Evolutionary conservation across 2,888 invertebrate species (phyloP), one percentile per base, ranked within the genome.

Genomic region (Plebejus anna): DNA sequence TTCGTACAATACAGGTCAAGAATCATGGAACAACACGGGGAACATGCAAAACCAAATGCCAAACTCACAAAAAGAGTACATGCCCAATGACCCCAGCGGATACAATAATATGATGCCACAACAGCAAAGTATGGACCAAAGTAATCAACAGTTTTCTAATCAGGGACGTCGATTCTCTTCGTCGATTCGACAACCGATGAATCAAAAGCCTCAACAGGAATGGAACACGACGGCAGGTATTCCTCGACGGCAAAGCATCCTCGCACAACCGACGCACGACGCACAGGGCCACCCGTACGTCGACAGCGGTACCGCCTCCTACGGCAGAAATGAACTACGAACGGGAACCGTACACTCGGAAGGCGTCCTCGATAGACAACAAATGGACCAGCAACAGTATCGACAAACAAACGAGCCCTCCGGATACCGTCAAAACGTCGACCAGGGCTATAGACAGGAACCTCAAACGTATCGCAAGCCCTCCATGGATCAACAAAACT

Each of bases 391-490:
- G 77, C 89, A 91, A 83, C 76, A 79, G 79, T 87, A 86, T 80
- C 84, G 87, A 76, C 83, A 86, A 78, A 83, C 86, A 16, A 85
- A 85, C 70, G 90, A 90, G 77, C 81, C 84, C 4, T 89, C 90
- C 82, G 86, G 82, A 55, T 90, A 90, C 79, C 84, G 89, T 72
- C 89, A 89, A 84, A 81, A 85, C 28, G 83, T 87, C 47, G 86
- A 95, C 81, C 86, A 95, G 82, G 92, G 90, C 80, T 95, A 95
- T 47, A 88, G 94, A 81, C 92, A 94, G 61, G 80, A 81, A 32
- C 84, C 84, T 80, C 86, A 95, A 79, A 92, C 89, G 83, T 94
- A 94, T 57, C 88, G 94, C 80, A 90, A 93, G 78, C 89, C 81
- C 77, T 75, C 83, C 28, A 79, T 81, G 7, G 83, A 85, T 76